Evolutionary conservation across 2,113 vertebrate genomes (phyloP), one percentile per base, ranked within the genome.

Genomic region (Hippopotamus amphibius): DNA sequence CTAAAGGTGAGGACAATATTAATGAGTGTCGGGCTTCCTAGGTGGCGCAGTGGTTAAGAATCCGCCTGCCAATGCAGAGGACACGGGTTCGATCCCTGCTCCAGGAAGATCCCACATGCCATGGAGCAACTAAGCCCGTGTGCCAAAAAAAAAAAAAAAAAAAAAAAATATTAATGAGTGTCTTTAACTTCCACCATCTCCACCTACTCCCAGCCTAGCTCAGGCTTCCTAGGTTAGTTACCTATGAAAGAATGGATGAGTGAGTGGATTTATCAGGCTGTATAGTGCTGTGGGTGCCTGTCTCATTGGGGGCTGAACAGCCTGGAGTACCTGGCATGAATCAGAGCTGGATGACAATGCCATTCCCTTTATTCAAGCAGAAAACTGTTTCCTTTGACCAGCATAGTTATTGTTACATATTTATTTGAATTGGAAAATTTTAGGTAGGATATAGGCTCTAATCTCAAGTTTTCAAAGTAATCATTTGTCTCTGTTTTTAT

Each of bases 241-340:
- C 57, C 33, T 46, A 37, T 7, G 16, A 24, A 80, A 46, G 66
- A 15, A 50, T 17, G 13, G 57, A 57, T 57, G 50, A 33, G 7
- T 43, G 19, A 21, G 7, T 43, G 22, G 13, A 15, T 55, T 87
- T 43, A 17, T 55, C 21, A 30, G 9, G 8, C 21, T 46, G 2
- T 0, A 10, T 17, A 72, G 55, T 24, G 1, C 30, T 30, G 1
- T 48, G 24, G 3, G 37, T 14, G 2, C 3, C 12, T 41, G 5
- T 50, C 68, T 68, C 1, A 17, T 0, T 57, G 57, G 55, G 53
- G 9, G 22, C 5, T 48, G 28, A 87, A 72, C 4, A 63, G 55
- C 4, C 48, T 3, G 43, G 46, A 53, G 28, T 55, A 2, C 17
- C 59, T 66, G 37, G 13, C 50, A 30, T 22, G 68, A 28, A 11